phyloP scores from a whole-genome alignment of 2,888 invertebrate species.

The Agrotis puta region DNA sequence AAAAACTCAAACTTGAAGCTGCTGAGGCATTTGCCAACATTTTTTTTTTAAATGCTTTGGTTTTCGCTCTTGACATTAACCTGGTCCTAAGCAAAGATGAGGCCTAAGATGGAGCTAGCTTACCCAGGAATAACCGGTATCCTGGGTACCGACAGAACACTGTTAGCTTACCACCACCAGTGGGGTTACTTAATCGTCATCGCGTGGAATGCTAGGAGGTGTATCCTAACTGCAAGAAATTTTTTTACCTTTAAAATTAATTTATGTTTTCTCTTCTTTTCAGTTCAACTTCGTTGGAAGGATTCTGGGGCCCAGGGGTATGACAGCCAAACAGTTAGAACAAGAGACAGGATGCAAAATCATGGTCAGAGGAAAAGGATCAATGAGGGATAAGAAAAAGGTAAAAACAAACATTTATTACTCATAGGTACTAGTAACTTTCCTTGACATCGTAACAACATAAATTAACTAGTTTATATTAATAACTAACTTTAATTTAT shows the following conservation, averaged over 20 bases:
- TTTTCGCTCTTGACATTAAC: too few species aligned
- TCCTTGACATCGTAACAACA: constrained; percentile 24
- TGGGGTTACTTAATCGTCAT: too few species aligned
- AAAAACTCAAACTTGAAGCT: background rate
- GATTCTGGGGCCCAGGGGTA: constrained; percentile 99
- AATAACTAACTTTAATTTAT: constrained; percentile 37
- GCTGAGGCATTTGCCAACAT: background rate
- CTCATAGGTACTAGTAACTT: constrained; percentile 28
- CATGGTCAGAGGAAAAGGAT: constrained; percentile 99
- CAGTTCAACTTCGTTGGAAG: constrained; percentile 99
- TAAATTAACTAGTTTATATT: constrained; percentile 7
- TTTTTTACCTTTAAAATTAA: constrained; percentile 1
- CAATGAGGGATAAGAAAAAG: constrained; percentile 99
- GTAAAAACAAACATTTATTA: constrained; percentile 90
- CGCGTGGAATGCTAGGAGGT: too few species aligned
- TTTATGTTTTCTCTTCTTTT: constrained; percentile 77
- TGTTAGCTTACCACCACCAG: too few species aligned
- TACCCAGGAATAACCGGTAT: too few species aligned
- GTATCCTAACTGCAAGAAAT: background rate
- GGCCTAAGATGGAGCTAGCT: too few species aligned
- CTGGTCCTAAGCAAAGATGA: too few species aligned
- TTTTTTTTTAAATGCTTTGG: too few species aligned
- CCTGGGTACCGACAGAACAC: too few species aligned
- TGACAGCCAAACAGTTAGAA: constrained; percentile 99
- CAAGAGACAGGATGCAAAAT: constrained; percentile 99